These are phyloP conservation scores for Himalopsyche anomala DNA, from an alignment of 2,888 invertebrate genomes.

Conservation along the genomic window DNA sequence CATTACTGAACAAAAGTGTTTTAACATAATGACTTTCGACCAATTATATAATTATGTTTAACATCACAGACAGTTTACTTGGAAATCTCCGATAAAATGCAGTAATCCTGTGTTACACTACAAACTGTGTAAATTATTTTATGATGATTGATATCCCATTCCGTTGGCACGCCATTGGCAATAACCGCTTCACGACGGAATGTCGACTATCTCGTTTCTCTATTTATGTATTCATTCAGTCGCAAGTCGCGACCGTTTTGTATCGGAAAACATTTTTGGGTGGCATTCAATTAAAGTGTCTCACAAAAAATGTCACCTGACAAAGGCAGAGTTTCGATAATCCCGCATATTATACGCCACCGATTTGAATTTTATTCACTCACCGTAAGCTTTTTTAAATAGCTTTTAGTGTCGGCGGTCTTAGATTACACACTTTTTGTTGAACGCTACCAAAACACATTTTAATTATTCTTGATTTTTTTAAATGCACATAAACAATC, in stretches of 20 bases:
- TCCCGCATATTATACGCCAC: conserved; percentile 15
- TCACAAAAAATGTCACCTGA: conserved; percentile 26
- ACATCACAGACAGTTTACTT: too few relatives aligned
- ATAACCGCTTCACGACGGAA: conserved; percentile 48
- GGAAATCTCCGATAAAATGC: too few relatives aligned
- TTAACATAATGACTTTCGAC: too few relatives aligned
- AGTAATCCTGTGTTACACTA: too few relatives aligned
- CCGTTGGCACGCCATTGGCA: background rate
- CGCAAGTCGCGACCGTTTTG: background rate
- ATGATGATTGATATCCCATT: background rate
- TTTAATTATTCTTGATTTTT: background rate
- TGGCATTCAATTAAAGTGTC: conserved; percentile 19
- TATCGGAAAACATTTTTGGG: conserved; percentile 30
- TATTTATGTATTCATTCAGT: conserved; percentile 56
- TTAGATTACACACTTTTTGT: background rate
- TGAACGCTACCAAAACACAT: background rate
- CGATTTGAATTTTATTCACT: conserved; percentile 26
- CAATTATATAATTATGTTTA: too few relatives aligned
- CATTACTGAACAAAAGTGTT: too few relatives aligned
- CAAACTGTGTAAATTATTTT: too few relatives aligned
- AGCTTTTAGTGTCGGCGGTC: background rate
- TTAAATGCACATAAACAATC: too few relatives aligned
- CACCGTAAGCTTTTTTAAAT: background rate
- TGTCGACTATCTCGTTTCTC: conserved; percentile 60
- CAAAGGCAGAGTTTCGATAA: background rate